Base-by-base conservation (phyloP, 2,113 vertebrate genomes). In the Chloroceryle aenea region DNA sequence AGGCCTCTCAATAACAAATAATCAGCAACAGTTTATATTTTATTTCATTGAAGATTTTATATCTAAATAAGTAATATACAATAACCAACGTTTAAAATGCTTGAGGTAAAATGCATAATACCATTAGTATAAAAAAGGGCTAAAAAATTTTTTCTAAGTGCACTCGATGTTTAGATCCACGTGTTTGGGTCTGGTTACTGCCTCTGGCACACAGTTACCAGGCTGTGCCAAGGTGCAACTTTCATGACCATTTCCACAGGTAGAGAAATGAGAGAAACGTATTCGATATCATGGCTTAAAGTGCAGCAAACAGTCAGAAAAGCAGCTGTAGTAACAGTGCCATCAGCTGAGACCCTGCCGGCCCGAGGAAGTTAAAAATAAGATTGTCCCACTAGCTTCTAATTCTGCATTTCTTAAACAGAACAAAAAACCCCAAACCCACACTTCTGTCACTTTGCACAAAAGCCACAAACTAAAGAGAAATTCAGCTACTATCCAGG, bases 41-140 rank as follows among this genome's bases (percentile, higher is more conserved):
- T 97, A 97, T 96, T 97, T 86, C 78, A 92, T 27, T 50, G 4
- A 89, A 89, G 80, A 82, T 85, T 95, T 96, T 89, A 91, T 93
- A 96, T 73, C 85, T 92, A 96, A 95, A 42, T 71, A 90, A 78
- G 79, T 81, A 84, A 92, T 68, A 93, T 15, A 96, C 92, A 96
- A 84, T 83, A 94, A 94, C 71, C 47, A 43, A 48, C 32, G 38
- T 94, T 96, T 94, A 91, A 95, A 96, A 85, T 64, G 36, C 85
- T 90, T 87, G 83, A 96, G 95, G 96, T 96, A 96, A 96, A 68
- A 95, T 58, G 42, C 58, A 1, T 72, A 96, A 96, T 75, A 94
- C 53, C 73, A 9, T 96, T 97, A 95, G 90, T 97, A 96, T 93
- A 96, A 97, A 95, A 94, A 96, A 81, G 68, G 79, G 83, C 89